These are phyloP conservation scores for Gymnoscopelus microlampas DNA, from an alignment of 2,797 vertebrate genomes.

Conservation along the genomic window DNA sequence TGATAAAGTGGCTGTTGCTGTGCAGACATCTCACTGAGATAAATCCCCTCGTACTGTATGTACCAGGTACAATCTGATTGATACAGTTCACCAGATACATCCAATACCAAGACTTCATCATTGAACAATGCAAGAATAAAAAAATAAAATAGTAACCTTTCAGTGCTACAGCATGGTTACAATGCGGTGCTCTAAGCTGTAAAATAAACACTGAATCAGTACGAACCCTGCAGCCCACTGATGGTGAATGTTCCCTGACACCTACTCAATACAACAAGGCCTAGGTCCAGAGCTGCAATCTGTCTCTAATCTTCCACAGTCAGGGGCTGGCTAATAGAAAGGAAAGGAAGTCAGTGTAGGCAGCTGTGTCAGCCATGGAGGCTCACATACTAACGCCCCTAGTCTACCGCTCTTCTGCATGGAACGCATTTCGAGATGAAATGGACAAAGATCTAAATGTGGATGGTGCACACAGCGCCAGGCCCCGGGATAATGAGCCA, in stretches of 20 bases:
- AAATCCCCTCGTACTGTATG: no score
- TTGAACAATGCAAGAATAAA: constrained; percentile 18
- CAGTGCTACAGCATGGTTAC: constrained; percentile 37
- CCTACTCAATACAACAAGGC: constrained; percentile 59
- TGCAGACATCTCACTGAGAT: no score
- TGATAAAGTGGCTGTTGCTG: no score
- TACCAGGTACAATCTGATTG: no score
- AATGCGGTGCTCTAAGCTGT: constrained; percentile 39
- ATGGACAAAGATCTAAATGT: constrained; percentile 75
- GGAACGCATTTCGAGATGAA: constrained; percentile 70
- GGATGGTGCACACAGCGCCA: constrained; percentile 57
- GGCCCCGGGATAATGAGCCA: constrained; percentile 76
- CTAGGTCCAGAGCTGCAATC: constrained; percentile 63
- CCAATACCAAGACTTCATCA: not conserved
- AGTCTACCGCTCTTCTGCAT: constrained; percentile 65
- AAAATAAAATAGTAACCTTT: constrained; percentile 17
- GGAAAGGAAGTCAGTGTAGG: constrained; percentile 63
- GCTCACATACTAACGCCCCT: constrained; percentile 62
- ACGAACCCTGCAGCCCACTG: constrained; percentile 44
- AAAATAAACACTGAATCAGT: constrained; percentile 64
- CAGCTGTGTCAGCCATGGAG: constrained; percentile 62
- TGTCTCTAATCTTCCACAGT: constrained; percentile 77
- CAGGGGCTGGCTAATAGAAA: constrained; percentile 52
- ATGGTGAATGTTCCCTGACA: constrained; percentile 64
- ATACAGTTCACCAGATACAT: not conserved